Evolutionary conservation across 2,888 invertebrate genomes (phyloP).

Genomic region (Nymphalis urticae): DNA sequence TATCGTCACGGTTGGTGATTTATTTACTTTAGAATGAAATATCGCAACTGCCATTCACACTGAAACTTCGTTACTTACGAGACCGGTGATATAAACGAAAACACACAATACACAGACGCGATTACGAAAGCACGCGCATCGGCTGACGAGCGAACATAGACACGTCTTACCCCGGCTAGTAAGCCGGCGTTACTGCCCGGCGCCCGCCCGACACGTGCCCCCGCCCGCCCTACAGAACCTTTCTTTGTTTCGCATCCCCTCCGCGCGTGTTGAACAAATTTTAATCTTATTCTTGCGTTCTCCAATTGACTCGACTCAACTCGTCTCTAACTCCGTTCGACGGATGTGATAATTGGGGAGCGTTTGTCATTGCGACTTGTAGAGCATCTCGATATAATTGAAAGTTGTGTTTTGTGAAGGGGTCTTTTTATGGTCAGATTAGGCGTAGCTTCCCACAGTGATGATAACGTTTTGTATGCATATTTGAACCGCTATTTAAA

Average conservation of each 20-base stretch:
- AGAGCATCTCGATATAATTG: constrained; percentile 40
- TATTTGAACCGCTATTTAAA: constrained; percentile 32
- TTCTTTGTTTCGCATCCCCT: constrained; percentile 78
- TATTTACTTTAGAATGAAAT: constrained; percentile 36
- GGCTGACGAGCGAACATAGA: constrained; percentile 35
- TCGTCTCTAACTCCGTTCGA: constrained; percentile 19
- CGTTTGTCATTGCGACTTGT: constrained; percentile 35
- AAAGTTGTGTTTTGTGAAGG: constrained; percentile 29
- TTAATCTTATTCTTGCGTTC: constrained; percentile 63
- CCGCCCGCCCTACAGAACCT: constrained; percentile 71
- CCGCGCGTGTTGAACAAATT: constrained; percentile 62
- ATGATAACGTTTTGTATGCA: constrained; percentile 30
- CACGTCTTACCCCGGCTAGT: constrained; percentile 55
- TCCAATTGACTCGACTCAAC: constrained; percentile 58
- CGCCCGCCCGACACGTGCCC: constrained; percentile 60
- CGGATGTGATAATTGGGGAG: constrained; percentile 44
- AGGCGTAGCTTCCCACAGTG: constrained; percentile 25
- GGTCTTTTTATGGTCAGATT: constrained; percentile 23
- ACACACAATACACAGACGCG: constrained; percentile 53
- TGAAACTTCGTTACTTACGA: constrained; percentile 32
- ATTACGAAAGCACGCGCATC: constrained; percentile 37
- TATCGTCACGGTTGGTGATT: constrained; percentile 10
- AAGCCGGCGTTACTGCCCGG: constrained; percentile 63
- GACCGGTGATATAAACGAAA: constrained; percentile 16
- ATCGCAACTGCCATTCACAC: constrained; percentile 46